Evolutionary conservation across 2,797 vertebrate species (phyloP).

Genomic region (Oreonectes daqikongensis): DNA sequence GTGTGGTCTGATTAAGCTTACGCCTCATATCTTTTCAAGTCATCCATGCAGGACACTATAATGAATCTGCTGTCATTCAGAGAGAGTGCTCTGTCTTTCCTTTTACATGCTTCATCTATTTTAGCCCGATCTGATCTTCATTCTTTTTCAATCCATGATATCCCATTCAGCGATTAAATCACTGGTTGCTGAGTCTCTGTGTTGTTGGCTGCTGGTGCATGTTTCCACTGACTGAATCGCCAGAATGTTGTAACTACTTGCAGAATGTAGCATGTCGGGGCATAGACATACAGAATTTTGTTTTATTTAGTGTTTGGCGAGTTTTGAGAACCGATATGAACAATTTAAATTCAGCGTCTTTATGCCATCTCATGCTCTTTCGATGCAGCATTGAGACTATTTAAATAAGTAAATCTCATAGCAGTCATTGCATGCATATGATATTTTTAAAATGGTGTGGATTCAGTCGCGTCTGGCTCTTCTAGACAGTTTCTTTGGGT

Average conservation of each 20-base stretch:
- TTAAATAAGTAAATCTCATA: not conserved
- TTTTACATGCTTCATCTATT: not conserved
- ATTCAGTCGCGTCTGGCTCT: not conserved
- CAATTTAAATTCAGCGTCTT: too few species aligned
- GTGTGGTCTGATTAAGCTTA: constrained; percentile 50
- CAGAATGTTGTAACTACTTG: too few species aligned
- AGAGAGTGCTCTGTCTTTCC: not conserved
- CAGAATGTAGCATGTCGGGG: too few species aligned
- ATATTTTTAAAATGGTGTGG: not conserved
- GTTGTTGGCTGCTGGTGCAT: too few species aligned
- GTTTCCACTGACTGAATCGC: too few species aligned
- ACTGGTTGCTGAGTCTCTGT: not conserved
- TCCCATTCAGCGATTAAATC: not conserved
- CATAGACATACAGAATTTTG: not conserved
- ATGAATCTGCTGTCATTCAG: constrained; percentile 16
- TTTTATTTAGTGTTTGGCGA: not conserved
- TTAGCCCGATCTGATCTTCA: not conserved
- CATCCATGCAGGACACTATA: constrained; percentile 30
- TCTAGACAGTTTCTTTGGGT: too few species aligned
- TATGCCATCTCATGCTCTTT: not conserved
- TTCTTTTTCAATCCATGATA: not conserved
- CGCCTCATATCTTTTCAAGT: constrained; percentile 35
- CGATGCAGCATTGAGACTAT: not conserved
- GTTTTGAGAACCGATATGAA: not conserved
- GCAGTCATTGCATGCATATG: not conserved